These are phyloP conservation scores for Halcyon malimbica DNA, from an alignment of 2,113 vertebrate genomes.

Conservation along the genomic window DNA sequence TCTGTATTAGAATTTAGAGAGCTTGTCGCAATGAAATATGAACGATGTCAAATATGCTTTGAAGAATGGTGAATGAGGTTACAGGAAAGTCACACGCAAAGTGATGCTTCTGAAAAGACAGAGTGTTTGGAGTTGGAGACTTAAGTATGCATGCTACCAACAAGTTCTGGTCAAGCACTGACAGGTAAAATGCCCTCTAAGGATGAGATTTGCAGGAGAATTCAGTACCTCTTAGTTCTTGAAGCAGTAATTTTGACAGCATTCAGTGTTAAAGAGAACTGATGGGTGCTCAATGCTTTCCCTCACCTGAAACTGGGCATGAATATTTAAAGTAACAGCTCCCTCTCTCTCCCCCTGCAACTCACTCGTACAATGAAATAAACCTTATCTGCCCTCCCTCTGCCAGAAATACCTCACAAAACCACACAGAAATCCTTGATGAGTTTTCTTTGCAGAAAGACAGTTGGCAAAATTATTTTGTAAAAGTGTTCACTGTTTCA, in stretches of 20 bases:
- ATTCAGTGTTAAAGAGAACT: neutral
- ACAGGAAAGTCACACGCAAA: slow-evolving; percentile 23
- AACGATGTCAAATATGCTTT: slow-evolving; percentile 12
- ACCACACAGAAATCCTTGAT: neutral
- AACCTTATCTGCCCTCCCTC: fast-evolving
- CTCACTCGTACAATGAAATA: neutral
- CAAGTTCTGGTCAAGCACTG: neutral
- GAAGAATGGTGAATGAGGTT: slow-evolving; percentile 29
- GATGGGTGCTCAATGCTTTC: neutral
- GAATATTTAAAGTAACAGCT: neutral
- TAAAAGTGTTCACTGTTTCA: neutral
- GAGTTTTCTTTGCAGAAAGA: neutral
- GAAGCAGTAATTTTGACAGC: neutral
- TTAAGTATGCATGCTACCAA: neutral
- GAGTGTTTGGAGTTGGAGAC: neutral
- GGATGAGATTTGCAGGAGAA: neutral
- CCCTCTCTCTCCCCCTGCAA: fast-evolving
- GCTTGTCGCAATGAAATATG: slow-evolving; percentile 29
- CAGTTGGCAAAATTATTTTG: neutral
- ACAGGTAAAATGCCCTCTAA: neutral
- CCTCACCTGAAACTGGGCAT: neutral
- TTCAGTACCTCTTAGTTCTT: neutral
- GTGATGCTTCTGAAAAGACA: neutral
- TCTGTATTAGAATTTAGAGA: slow-evolving; percentile 38
- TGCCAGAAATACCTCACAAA: fast-evolving